Base-by-base conservation (phyloP, 2,113 vertebrate genomes). In the Hiodon tergisus region DNA sequence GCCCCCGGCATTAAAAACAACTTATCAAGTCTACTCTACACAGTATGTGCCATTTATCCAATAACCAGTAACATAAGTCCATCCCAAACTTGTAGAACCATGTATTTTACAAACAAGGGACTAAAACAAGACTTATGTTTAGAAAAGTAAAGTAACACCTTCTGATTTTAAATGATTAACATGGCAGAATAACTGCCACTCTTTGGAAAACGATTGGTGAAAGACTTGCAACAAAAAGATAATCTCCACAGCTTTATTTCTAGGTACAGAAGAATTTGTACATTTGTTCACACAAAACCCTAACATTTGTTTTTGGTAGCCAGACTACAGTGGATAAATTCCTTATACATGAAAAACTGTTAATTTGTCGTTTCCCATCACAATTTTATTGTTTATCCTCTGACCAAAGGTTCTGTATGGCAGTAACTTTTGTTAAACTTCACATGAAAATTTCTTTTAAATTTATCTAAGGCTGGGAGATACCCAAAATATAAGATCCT, bases 401-500 rank as follows among this genome's bases (percentile, higher is more conserved):
- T 31, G 31, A 31, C 31, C 31, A 31, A 31, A 31, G 71, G 67
- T 67, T 67, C 58, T 59, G 59, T 47, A 69, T 71, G 62, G 68
- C 69, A 61, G 69, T 74, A 71, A 82, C 57, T 78, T 84, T 85
- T 83, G 69, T 82, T 80, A 87, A 86, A 72, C 87, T 83, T 67
- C 84, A 86, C 86, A 90, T 69, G 84, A 86, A 88, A 85, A 83
- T 85, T 88, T 85, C 86, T 85, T 85, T 83, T 83, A 88, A 85
- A 85, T 89, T 84, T 90, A 89, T 94, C 91, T 92, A 93, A 95
- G 87, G 83, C 89, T 91, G 93, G 93, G 89, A 94, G 90, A 95
- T 89, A 94, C 91, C 90, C 89, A 89, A 92, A 82, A 89, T 74
- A 87, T 86, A 90, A 92, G 88, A 89, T 92, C 92, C 92, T 93